A percentile compares a stretch with the other conserved stretches of the same genome.
These are phyloP conservation scores for Chaenodraco wilsoni DNA, from an alignment of 2,797 vertebrate species.

Conservation along the genomic window DNA sequence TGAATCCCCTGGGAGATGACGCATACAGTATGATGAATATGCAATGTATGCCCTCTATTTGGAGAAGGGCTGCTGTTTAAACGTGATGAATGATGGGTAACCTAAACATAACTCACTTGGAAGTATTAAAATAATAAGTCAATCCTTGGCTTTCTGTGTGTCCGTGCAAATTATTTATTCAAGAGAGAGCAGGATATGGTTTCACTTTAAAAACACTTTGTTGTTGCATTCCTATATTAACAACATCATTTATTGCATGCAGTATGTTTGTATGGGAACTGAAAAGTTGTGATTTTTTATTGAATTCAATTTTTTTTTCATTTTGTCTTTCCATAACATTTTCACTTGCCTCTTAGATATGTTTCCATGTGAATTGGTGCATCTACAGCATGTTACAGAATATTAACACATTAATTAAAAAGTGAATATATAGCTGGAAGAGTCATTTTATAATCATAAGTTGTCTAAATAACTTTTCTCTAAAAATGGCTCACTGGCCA, in stretches of 20 bases:
- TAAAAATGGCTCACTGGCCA: not conserved
- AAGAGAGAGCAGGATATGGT: not conserved
- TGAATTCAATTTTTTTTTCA: not conserved
- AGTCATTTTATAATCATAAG: too few species aligned
- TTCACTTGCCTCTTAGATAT: not conserved
- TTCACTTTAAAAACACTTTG: conserved; percentile 20
- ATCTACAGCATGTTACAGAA: not conserved
- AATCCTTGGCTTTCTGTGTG: conserved; percentile 2
- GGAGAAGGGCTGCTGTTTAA: conserved; percentile 22
- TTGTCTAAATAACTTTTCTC: not conserved
- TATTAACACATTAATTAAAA: too few species aligned
- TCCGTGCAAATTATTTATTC: conserved; percentile 10
- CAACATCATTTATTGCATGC: conserved; percentile 1
- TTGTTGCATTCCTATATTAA: conserved; percentile 3
- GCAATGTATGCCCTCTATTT: conserved; percentile 51
- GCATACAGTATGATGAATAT: conserved; percentile 69
- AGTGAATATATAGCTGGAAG: too few species aligned
- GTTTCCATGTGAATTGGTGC: conserved; percentile 12
- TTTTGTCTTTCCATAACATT: not conserved
- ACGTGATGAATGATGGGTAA: conserved; percentile 31
- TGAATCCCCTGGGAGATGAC: conserved; percentile 62
- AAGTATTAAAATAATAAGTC: conserved; percentile 39
- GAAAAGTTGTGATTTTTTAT: not conserved
- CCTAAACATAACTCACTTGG: conserved; percentile 33
- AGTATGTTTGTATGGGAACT: not conserved